Percentiles rank a stretch among this genome's conserved stretches.
Conservation (phyloP, 1,140 invertebrate species). For the Proales similis region DNA sequence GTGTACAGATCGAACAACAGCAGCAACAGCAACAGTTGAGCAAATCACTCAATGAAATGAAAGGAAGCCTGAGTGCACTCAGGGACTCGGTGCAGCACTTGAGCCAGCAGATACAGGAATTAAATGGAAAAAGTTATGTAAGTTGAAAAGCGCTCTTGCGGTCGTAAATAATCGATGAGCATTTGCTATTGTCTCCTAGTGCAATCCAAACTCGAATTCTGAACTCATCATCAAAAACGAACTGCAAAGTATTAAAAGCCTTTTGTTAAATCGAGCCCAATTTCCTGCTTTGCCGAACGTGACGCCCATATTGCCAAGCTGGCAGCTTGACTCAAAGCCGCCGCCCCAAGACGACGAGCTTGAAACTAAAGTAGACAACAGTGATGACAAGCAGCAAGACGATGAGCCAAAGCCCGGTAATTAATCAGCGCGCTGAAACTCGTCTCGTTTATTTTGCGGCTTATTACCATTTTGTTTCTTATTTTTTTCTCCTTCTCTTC, state of each 20-base stretch:
- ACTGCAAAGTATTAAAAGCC: slow-evolving; percentile 13
- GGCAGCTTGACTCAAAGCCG: slow-evolving; percentile 32
- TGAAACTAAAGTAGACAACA: too few relatives aligned
- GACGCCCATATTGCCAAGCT: slow-evolving; percentile 5
- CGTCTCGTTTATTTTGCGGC: too few relatives aligned
- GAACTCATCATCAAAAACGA: slow-evolving; percentile 14
- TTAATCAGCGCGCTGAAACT: too few relatives aligned
- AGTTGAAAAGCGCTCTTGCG: too few relatives aligned
- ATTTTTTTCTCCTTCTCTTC: too few relatives aligned
- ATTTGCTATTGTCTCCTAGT: too few relatives aligned
- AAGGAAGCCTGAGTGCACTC: not conserved
- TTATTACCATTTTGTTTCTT: too few relatives aligned
- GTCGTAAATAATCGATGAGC: too few relatives aligned
- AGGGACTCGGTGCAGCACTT: slow-evolving; percentile 3
- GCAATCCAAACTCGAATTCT: not conserved
- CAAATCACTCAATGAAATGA: slow-evolving; percentile 14
- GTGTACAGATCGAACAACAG: not conserved
- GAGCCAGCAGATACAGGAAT: not conserved
- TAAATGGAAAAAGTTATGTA: slow-evolving; percentile 1
- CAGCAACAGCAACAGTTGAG: slow-evolving; percentile 11
- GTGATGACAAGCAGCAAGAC: too few relatives aligned
- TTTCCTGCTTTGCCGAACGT: slow-evolving; percentile 30
- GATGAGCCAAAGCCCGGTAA: too few relatives aligned
- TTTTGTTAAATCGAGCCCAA: slow-evolving; percentile 17
- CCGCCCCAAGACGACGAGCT: too few relatives aligned